Evolutionary conservation across 2,113 vertebrate species (phyloP).

Genomic region (Paratilapia polleni): DNA sequence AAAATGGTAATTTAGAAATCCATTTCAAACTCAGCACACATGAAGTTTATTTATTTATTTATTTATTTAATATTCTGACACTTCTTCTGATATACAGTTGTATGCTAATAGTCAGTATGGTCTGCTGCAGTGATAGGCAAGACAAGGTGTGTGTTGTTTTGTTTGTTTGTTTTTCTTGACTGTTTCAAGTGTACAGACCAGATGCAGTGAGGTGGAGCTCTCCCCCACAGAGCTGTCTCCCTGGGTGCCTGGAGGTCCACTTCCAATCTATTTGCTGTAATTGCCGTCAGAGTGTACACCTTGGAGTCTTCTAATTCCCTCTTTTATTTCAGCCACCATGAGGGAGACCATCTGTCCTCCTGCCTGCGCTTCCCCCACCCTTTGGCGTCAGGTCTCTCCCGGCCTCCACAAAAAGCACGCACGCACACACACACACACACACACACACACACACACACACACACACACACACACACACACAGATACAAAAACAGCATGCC

Average conservation of each 20-base stretch:
- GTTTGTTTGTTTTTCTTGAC: slow-evolving; percentile 47
- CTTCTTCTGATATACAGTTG: slow-evolving; percentile 32
- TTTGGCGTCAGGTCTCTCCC: slow-evolving; percentile 59
- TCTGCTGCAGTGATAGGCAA: slow-evolving; percentile 14
- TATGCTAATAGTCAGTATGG: slow-evolving; percentile 55
- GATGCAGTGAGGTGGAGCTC: slow-evolving; percentile 90
- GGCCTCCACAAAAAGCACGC: slow-evolving; percentile 53
- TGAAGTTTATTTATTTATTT: slow-evolving; percentile 66
- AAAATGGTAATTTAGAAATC: slow-evolving; percentile 69
- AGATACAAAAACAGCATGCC: slow-evolving; percentile 40
- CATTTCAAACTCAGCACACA: slow-evolving; percentile 59
- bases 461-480: slow-evolving; percentile 17
- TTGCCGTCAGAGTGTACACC: slow-evolving; percentile 96
- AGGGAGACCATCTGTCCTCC: slow-evolving; percentile 96
- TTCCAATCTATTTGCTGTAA: slow-evolving; percentile 99
- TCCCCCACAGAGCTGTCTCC: slow-evolving; percentile 85
- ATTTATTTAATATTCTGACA: slow-evolving; percentile 32
- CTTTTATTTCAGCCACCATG: slow-evolving; percentile 97
- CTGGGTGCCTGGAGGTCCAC: slow-evolving; percentile 85
- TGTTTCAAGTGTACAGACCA: slow-evolving; percentile 85
- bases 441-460: slow-evolving; percentile 5
- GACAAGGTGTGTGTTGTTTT: slow-evolving; percentile 28
- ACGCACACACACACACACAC: slow-evolving; percentile 5
- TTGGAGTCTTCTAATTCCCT: slow-evolving; percentile 97
- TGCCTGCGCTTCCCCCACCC: slow-evolving; percentile 74